Percentiles rank a stretch among this genome's conserved stretches.
phyloP scores from a whole-genome alignment of 1,140 invertebrate species.

The Chlorops oryzae region DNA sequence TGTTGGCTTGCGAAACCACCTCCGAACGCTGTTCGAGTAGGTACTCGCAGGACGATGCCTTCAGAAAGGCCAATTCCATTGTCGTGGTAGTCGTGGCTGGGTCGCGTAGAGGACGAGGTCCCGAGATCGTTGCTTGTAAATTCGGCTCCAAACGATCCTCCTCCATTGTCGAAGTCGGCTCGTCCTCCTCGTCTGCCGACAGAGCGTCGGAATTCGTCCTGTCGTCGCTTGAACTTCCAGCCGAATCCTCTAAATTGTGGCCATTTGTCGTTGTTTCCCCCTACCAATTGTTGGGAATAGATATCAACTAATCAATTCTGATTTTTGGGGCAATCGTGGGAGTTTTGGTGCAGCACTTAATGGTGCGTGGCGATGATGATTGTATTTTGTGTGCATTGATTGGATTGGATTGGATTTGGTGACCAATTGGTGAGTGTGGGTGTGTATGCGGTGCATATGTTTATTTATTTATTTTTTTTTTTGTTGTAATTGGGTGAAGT shows the following conservation, averaged over 20 bases:
- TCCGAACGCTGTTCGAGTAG: constrained; percentile 40
- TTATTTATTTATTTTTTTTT: too few relatives aligned
- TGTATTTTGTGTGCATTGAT: too few relatives aligned
- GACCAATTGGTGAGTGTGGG: too few relatives aligned
- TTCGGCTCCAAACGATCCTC: constrained; percentile 23
- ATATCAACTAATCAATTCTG: constrained; percentile 50
- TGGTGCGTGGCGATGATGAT: too few relatives aligned
- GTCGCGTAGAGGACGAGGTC: constrained; percentile 24
- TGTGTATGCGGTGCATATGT: too few relatives aligned
- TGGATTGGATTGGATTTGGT: too few relatives aligned
- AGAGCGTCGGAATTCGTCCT: background rate
- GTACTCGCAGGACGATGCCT: constrained; percentile 45
- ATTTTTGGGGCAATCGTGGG: too few relatives aligned
- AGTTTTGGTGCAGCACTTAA: too few relatives aligned
- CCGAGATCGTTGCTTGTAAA: constrained; percentile 21
- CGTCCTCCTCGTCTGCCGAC: constrained; percentile 7
- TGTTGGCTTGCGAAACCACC: constrained; percentile 10
- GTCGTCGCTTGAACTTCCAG: constrained; percentile 47
- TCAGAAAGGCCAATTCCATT: constrained; percentile 19
- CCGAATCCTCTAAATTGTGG: constrained; percentile 48
- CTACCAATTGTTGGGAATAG: constrained; percentile 49
- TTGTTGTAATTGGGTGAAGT: too few relatives aligned
- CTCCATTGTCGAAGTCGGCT: constrained; percentile 19
- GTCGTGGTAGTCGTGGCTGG: constrained; percentile 1
- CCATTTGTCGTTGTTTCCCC: constrained; percentile 49